Evolutionary conservation across 2,113 vertebrate species (phyloP).

Genomic region (Struthio camelus): DNA sequence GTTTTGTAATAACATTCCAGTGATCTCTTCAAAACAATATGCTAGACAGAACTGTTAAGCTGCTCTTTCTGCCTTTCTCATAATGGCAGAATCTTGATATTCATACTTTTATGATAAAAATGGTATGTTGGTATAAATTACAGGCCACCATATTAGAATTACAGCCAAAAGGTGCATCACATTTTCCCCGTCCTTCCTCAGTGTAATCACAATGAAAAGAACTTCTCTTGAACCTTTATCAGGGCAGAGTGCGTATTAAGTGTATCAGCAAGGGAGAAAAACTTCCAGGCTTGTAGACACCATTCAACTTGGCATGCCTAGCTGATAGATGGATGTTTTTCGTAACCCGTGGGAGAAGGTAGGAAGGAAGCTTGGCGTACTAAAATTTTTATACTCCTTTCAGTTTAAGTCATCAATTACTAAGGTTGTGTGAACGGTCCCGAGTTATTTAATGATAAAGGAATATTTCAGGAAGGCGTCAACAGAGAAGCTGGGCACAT

Average conservation of each 20-base stretch:
- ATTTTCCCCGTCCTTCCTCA: not conserved
- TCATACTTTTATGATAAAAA: not conserved
- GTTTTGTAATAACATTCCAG: not conserved
- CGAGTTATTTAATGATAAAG: not conserved
- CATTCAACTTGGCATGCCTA: not conserved
- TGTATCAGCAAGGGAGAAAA: not conserved
- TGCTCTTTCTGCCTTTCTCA: not conserved
- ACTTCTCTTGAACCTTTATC: not conserved
- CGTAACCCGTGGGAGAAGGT: not conserved
- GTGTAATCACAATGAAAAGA: not conserved
- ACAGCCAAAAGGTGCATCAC: not conserved
- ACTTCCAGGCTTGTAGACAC: not conserved
- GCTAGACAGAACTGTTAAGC: not conserved
- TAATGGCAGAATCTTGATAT: not conserved
- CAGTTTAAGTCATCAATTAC: not conserved
- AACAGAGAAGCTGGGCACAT: not conserved
- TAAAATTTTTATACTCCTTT: not conserved
- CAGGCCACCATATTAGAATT: not conserved
- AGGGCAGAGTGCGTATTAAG: not conserved
- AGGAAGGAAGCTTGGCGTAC: not conserved
- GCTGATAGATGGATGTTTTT: not conserved
- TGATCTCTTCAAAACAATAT: not conserved
- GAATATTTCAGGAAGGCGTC: not conserved
- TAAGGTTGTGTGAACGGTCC: not conserved
- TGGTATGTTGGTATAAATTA: not conserved